Conservation (phyloP, 2,797 vertebrate genomes). For the Sciaenops ocellatus region DNA sequence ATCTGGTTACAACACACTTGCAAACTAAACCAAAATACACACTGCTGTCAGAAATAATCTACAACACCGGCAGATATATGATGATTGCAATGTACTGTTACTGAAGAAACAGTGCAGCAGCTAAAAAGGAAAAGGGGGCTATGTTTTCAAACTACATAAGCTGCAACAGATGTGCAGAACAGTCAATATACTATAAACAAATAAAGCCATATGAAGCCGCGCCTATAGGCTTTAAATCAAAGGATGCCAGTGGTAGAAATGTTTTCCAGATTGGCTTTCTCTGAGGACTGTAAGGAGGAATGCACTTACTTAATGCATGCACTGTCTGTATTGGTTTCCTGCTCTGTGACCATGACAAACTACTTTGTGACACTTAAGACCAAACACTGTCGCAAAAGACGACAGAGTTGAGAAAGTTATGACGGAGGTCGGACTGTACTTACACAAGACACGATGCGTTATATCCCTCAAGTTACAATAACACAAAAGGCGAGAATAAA, state of each 20-base stretch:
- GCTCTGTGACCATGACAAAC: constrained; percentile 13
- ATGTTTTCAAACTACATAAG: constrained; percentile 50
- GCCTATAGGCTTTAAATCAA: constrained; percentile 43
- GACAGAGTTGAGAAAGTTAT: neutral
- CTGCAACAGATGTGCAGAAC: constrained; percentile 67
- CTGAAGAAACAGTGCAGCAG: constrained; percentile 42
- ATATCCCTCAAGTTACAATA: neutral
- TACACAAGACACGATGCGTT: neutral
- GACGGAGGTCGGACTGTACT: neutral
- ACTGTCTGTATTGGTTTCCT: constrained; percentile 47
- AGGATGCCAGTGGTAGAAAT: constrained; percentile 43
- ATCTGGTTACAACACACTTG: constrained; percentile 33
- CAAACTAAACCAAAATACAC: constrained; percentile 32
- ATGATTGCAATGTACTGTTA: constrained; percentile 44
- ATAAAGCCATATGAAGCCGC: constrained; percentile 54
- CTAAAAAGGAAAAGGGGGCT: constrained; percentile 14
- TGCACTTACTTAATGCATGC: constrained; percentile 12
- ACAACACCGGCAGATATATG: constrained; percentile 22
- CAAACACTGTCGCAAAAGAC: neutral
- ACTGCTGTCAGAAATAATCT: constrained; percentile 53
- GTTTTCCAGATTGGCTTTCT: constrained; percentile 52
- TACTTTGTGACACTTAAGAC: constrained; percentile 21
- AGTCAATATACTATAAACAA: constrained; percentile 69
- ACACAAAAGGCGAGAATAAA: neutral
- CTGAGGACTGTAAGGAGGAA: constrained; percentile 28